Percentiles rank a stretch among this genome's conserved stretches.
Conservation (phyloP, 2,888 invertebrate species). For the Caenorhabditis becei region DNA sequence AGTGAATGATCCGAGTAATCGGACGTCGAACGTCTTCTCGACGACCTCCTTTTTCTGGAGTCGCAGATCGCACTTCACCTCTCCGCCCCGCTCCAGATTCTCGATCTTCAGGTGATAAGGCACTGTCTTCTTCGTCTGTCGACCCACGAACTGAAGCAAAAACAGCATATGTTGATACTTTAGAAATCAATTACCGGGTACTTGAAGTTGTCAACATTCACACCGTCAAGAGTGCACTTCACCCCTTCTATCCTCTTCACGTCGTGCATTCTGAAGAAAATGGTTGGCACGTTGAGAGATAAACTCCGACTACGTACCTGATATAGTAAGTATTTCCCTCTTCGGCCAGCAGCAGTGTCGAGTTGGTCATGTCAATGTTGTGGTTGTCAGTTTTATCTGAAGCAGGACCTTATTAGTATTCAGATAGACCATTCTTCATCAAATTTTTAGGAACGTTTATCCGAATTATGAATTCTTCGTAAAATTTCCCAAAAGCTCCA, state of each 20-base stretch:
- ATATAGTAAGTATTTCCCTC: conserved; percentile 60
- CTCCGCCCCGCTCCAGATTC: conserved; percentile 48
- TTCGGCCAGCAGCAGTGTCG: conserved; percentile 32
- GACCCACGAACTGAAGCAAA: conserved; percentile 38
- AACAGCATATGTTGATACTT: not conserved
- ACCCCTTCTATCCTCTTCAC: conserved; percentile 56
- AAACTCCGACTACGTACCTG: conserved; percentile 31
- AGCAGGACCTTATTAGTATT: too few relatives aligned
- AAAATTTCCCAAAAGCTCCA: too few relatives aligned
- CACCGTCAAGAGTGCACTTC: conserved; percentile 54
- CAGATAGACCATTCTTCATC: not conserved
- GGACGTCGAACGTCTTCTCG: conserved; percentile 39
- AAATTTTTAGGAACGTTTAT: too few relatives aligned
- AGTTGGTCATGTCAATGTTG: conserved; percentile 51
- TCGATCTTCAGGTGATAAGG: conserved; percentile 59
- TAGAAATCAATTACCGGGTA: conserved; percentile 40
- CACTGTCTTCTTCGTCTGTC: conserved; percentile 40
- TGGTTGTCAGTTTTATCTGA: conserved; percentile 51
- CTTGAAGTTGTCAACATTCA: conserved; percentile 53
- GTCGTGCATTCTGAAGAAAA: conserved; percentile 48
- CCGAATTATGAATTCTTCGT: too few relatives aligned
- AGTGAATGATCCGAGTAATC: conserved; percentile 20
- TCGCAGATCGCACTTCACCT: conserved; percentile 47
- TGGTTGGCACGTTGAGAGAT: not conserved
- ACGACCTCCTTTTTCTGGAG: conserved; percentile 48